These are phyloP conservation scores for Drosophila sp. DNA, from an alignment of 1,140 invertebrate species.

Conservation along the genomic window DNA sequence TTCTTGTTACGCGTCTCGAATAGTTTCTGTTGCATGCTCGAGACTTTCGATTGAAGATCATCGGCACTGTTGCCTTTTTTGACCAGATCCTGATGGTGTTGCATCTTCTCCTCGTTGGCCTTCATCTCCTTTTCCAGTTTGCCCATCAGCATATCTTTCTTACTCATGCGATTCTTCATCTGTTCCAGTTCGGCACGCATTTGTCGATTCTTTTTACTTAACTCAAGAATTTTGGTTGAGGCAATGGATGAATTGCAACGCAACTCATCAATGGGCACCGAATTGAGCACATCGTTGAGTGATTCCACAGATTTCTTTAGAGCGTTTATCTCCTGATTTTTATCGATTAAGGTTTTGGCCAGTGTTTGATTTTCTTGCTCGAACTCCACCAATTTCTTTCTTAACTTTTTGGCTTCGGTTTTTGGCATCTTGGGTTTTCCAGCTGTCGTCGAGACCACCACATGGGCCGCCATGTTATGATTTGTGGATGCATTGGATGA, in stretches of 20 bases:
- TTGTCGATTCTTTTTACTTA: slow-evolving; percentile 85
- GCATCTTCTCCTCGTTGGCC: slow-evolving; percentile 54
- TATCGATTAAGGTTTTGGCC: slow-evolving; percentile 71
- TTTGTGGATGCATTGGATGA: slow-evolving; percentile 4
- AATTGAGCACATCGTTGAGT: slow-evolving; percentile 83
- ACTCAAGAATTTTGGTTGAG: slow-evolving; percentile 84
- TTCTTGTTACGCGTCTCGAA: slow-evolving; percentile 87
- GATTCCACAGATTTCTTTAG: slow-evolving; percentile 84
- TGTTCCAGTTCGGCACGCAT: slow-evolving; percentile 84
- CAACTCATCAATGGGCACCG: slow-evolving; percentile 84
- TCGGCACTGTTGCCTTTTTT: slow-evolving; percentile 78
- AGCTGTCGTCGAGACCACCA: slow-evolving; percentile 39
- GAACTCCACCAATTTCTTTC: slow-evolving; percentile 57
- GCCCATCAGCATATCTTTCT: slow-evolving; percentile 78
- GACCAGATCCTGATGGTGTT: slow-evolving; percentile 31
- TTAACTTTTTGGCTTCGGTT: slow-evolving; percentile 56
- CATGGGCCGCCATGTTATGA: slow-evolving; percentile 24
- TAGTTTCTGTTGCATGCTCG: slow-evolving; percentile 85
- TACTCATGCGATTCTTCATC: slow-evolving; percentile 78
- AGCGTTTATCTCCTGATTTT: slow-evolving; percentile 84
- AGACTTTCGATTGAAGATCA: slow-evolving; percentile 86
- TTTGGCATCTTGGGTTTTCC: slow-evolving; percentile 42
- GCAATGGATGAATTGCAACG: slow-evolving; percentile 84
- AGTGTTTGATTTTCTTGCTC: slow-evolving; percentile 64
- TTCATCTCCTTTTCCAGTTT: slow-evolving; percentile 83